These are phyloP conservation scores for Megaustenia siamemsis DNA, from an alignment of 2,888 invertebrate species.

Conservation along the genomic window DNA sequence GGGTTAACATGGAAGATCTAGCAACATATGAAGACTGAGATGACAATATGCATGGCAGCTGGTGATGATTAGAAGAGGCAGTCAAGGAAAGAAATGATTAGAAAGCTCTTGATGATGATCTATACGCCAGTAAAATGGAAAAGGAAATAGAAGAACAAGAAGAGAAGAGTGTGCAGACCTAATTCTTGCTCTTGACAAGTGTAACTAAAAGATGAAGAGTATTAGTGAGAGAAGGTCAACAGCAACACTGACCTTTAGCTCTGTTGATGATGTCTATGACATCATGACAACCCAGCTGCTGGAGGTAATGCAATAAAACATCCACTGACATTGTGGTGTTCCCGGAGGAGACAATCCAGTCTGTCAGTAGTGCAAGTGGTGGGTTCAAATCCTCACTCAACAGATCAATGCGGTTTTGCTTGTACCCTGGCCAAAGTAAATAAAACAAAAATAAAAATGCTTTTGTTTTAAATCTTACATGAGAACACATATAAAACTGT, in stretches of 20 bases:
- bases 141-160: too few species aligned
- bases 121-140: too few species aligned
- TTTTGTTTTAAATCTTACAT: too few species aligned
- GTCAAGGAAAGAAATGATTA: too few species aligned
- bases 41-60: too few species aligned
- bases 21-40: too few species aligned
- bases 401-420: conserved; percentile 76
- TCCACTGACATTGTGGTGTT: conserved; percentile 81
- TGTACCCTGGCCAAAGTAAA: conserved; percentile 75
- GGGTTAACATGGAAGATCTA: too few species aligned
- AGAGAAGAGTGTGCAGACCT: too few species aligned
- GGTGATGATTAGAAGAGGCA: too few species aligned
- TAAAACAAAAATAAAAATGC: not conserved
- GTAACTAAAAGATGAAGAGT: not conserved
- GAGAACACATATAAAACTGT: too few species aligned
- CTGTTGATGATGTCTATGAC: conserved; percentile 76
- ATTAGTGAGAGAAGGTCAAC: not conserved
- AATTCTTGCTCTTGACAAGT: too few species aligned
- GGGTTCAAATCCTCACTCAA: conserved; percentile 80
- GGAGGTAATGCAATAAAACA: conserved; percentile 78
- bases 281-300: conserved; percentile 78
- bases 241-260: conserved; percentile 71
- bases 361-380: conserved; percentile 78
- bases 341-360: conserved; percentile 80
- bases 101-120: too few species aligned